phyloP scores from a whole-genome alignment of 2,888 invertebrate genomes.

The Ormia ochracea region DNA sequence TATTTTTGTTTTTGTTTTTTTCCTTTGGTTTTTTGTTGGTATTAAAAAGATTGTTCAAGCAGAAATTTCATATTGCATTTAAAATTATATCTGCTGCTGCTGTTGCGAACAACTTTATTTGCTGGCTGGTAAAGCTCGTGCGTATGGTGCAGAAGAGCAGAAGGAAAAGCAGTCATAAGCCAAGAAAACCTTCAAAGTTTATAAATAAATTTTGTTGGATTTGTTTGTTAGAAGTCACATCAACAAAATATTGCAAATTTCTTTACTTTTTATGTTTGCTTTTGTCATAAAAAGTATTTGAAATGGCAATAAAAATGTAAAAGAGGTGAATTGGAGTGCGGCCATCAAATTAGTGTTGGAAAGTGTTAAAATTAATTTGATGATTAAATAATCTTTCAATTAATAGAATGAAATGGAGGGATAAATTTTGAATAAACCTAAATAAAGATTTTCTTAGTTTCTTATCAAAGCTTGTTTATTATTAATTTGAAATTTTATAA shows the following conservation, averaged over 20 bases:
- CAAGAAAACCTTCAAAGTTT: conserved; percentile 23
- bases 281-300: background rate
- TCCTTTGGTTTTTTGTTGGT: too few species aligned
- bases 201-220: background rate
- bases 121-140: background rate
- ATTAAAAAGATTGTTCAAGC: conserved; percentile 4
- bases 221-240: conserved; percentile 4
- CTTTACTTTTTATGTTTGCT: background rate
- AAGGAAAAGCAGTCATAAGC: background rate
- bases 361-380: too few species aligned
- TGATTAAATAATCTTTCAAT: too few species aligned
- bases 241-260: background rate
- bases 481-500: too few species aligned
- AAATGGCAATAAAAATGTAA: too few species aligned
- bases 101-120: conserved; percentile 2
- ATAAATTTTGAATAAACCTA: too few species aligned
- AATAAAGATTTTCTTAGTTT: too few species aligned
- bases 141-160: background rate
- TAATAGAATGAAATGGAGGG: too few species aligned
- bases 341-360: too few species aligned
- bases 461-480: too few species aligned
- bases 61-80: background rate
- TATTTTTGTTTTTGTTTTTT: background rate
- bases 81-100: background rate
- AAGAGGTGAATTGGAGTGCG: too few species aligned